These are phyloP conservation scores for Saturnia japonica DNA, from an alignment of 2,888 invertebrate species.

Conservation along the genomic window DNA sequence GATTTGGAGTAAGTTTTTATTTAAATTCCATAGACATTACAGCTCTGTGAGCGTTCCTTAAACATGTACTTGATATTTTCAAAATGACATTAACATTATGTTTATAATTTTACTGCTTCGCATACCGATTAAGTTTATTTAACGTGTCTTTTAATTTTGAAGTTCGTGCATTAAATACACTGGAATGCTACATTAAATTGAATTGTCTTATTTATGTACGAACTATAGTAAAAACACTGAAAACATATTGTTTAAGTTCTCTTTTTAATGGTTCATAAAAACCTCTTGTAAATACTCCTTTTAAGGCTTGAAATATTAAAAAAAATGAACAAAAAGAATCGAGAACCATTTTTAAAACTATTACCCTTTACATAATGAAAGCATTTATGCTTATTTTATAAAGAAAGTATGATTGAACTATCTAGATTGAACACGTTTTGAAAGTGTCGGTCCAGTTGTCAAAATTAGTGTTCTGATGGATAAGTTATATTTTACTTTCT, in stretches of 20 bases:
- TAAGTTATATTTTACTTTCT: constrained; percentile 6
- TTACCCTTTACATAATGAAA: not conserved
- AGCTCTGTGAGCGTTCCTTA: not conserved
- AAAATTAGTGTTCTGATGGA: not conserved
- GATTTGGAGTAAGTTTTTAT: not conserved
- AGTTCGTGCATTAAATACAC: not conserved
- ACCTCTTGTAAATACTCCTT: too few species aligned
- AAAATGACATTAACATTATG: too few species aligned
- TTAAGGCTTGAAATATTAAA: not conserved
- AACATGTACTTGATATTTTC: not conserved
- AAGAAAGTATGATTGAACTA: not conserved
- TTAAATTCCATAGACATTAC: not conserved
- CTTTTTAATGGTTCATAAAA: too few species aligned
- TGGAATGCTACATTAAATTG: not conserved
- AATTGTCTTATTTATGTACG: not conserved
- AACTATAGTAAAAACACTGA: too few species aligned
- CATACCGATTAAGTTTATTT: not conserved
- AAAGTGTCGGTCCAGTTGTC: not conserved
- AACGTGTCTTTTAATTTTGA: not conserved
- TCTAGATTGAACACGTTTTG: constrained; percentile 1
- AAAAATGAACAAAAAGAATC: not conserved
- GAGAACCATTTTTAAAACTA: not conserved
- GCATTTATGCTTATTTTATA: not conserved
- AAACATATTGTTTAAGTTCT: not conserved
- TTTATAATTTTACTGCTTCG: not conserved